Percentiles rank a stretch among this genome's conserved stretches.
These are phyloP conservation scores for Vimba vimba DNA, from an alignment of 2,113 vertebrate genomes.

Conservation along the genomic window DNA sequence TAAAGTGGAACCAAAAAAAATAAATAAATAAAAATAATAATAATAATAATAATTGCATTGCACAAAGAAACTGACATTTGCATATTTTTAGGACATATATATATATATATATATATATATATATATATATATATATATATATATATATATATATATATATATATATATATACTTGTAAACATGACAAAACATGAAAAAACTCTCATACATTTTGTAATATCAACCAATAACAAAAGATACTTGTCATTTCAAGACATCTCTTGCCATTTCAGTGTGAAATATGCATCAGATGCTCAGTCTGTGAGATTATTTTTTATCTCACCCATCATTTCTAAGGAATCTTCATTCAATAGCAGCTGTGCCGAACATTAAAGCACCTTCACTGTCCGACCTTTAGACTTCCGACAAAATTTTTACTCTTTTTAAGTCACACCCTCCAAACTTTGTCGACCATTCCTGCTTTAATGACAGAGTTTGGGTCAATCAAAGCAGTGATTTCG, in stretches of 20 bases:
- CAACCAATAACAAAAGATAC: background rate
- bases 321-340: background rate
- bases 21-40: too few relatives aligned
- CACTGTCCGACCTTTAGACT: background rate
- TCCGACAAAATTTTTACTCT: background rate
- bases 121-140: too few relatives aligned
- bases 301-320: background rate
- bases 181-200: too few relatives aligned
- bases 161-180: too few relatives aligned
- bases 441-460: background rate
- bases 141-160: too few relatives aligned
- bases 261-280: background rate
- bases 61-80: too few relatives aligned
- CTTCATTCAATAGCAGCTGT: background rate
- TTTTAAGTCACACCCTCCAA: background rate
- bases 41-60: too few relatives aligned
- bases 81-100: too few relatives aligned
- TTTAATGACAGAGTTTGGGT: constrained; percentile 1
- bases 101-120: too few relatives aligned
- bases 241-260: background rate
- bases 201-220: background rate
- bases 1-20: too few relatives aligned
- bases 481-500: background rate
- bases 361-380: background rate
- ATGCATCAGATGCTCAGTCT: background rate